Conservation (phyloP, 2,888 invertebrate species). For the Tipula vernalis region DNA sequence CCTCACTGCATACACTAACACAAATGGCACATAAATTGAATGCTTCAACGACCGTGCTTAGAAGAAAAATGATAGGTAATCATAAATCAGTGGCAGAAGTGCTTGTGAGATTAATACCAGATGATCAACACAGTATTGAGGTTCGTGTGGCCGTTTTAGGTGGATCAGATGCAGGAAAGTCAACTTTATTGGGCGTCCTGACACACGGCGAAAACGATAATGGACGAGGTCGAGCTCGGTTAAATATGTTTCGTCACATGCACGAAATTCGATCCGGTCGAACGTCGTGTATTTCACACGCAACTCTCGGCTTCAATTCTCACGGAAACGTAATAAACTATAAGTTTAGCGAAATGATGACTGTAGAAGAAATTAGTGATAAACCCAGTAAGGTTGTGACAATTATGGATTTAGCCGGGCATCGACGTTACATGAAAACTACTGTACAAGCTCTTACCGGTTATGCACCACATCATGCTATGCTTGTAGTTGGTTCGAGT, state of each 20-base stretch:
- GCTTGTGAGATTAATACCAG: slow-evolving; percentile 75
- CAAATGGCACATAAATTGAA: slow-evolving; percentile 81
- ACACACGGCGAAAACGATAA: slow-evolving; percentile 95
- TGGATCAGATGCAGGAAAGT: slow-evolving; percentile 94
- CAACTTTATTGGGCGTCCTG: slow-evolving; percentile 86
- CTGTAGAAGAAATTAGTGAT: slow-evolving; percentile 88
- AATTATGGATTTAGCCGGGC: slow-evolving; percentile 91
- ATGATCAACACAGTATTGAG: slow-evolving; percentile 80
- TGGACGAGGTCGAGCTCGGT: slow-evolving; percentile 83
- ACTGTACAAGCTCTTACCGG: slow-evolving; percentile 90
- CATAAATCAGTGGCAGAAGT: slow-evolving; percentile 62
- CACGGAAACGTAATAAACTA: slow-evolving; percentile 80
- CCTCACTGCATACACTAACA: slow-evolving; percentile 70
- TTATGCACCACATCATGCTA: slow-evolving; percentile 83
- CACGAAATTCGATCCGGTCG: slow-evolving; percentile 92
- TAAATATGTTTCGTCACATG: slow-evolving; percentile 89
- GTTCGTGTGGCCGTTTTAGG: slow-evolving; percentile 87
- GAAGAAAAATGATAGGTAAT: slow-evolving; percentile 45
- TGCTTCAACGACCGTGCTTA: slow-evolving; percentile 64
- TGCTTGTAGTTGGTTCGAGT: slow-evolving; percentile 72
- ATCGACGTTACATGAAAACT: slow-evolving; percentile 89
- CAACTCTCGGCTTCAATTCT: slow-evolving; percentile 90
- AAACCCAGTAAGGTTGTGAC: slow-evolving; percentile 85
- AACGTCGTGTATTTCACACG: slow-evolving; percentile 91
- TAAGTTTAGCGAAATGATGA: slow-evolving; percentile 76